A percentile compares a stretch with the other conserved stretches of the same genome.
These are phyloP conservation scores for Paralvinella palmiformis DNA, from an alignment of 1,140 invertebrate species.

Conservation along the genomic window DNA sequence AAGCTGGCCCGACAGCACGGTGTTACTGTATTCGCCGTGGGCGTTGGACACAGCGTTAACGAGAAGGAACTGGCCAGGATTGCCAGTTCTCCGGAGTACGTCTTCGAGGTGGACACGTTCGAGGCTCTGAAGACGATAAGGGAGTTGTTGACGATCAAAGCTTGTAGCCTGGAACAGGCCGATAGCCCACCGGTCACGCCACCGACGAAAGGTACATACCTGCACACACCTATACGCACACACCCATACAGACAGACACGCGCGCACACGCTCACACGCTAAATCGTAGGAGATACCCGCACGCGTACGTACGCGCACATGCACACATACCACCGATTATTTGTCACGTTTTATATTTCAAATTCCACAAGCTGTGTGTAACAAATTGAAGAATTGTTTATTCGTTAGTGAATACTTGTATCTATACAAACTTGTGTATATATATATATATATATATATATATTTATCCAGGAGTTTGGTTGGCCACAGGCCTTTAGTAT, in stretches of 20 bases:
- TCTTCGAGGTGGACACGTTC: slow-evolving; percentile 11
- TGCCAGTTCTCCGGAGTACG: slow-evolving; percentile 9
- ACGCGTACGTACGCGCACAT: background rate
- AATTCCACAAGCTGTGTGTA: background rate
- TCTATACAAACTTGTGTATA: no score
- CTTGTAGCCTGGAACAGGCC: background rate
- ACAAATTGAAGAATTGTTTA: background rate
- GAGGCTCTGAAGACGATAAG: background rate
- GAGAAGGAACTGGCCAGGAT: slow-evolving; percentile 8
- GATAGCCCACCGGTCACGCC: background rate
- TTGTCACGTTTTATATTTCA: background rate
- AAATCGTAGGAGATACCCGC: background rate
- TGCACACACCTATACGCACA: background rate
- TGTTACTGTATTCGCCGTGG: slow-evolving; percentile 16
- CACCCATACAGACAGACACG: background rate
- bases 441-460: no score
- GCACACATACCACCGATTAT: no score
- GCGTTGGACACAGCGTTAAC: slow-evolving; percentile 8
- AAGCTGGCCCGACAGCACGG: background rate
- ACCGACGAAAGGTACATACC: background rate
- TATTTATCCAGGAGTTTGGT: no score
- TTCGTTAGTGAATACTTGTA: no score
- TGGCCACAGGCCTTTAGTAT: no score
- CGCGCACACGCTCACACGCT: background rate
- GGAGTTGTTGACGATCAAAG: slow-evolving; percentile 9